A percentile compares a stretch with the other conserved stretches of the same genome.
These are phyloP conservation scores for Strigamia transsilvanica DNA, from an alignment of 2,888 invertebrate genomes.

Conservation along the genomic window DNA sequence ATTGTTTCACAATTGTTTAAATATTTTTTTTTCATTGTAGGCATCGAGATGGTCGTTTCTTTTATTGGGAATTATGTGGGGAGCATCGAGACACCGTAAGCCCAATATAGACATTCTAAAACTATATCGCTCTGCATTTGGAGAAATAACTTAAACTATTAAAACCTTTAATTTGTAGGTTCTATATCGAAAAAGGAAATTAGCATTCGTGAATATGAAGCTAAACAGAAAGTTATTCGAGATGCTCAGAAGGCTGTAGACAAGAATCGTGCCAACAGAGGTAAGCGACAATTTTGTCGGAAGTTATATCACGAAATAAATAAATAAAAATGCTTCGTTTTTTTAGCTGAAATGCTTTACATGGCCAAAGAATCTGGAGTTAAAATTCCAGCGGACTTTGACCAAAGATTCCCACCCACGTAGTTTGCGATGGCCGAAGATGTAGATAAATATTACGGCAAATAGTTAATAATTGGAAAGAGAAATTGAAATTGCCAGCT, in stretches of 20 bases:
- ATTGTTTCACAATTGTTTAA: neutral
- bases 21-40: constrained; percentile 66
- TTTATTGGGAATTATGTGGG: constrained; percentile 76
- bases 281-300: constrained; percentile 62
- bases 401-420: constrained; percentile 54
- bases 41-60: constrained; percentile 84
- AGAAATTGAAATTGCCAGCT: neutral
- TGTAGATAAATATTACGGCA: neutral
- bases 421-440: neutral
- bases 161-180: neutral
- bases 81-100: constrained; percentile 64
- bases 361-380: constrained; percentile 61
- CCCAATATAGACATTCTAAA: neutral
- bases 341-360: constrained; percentile 62
- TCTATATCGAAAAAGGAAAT: constrained; percentile 56
- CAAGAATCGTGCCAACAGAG: constrained; percentile 72
- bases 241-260: constrained; percentile 74
- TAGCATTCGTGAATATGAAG: constrained; percentile 57
- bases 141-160: constrained; percentile 5
- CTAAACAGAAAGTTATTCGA: constrained; percentile 57
- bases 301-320: neutral
- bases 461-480: neutral
- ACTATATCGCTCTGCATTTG: too few relatives aligned
- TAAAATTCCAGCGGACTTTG: constrained; percentile 60
- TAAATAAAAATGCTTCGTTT: neutral